phyloP scores from a whole-genome alignment of 2,113 vertebrate genomes.

The Cyprinodon tularosa region DNA sequence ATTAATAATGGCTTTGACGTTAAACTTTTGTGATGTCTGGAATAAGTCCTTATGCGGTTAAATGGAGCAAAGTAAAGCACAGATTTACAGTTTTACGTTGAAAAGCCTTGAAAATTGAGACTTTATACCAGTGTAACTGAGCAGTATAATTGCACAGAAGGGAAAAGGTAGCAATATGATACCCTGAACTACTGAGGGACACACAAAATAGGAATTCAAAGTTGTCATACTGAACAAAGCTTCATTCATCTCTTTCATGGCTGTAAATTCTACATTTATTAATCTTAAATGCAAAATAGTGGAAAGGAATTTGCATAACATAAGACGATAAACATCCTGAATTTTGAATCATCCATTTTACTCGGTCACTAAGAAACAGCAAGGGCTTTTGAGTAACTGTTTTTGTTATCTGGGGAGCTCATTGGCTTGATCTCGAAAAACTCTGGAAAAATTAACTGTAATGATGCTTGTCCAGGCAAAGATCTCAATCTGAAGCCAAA shows the following conservation, averaged over 20 bases:
- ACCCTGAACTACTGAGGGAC: constrained; percentile 59
- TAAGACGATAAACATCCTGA: constrained; percentile 26
- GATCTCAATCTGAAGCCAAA: constrained; percentile 45
- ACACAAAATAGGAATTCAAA: constrained; percentile 54
- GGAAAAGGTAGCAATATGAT: constrained; percentile 59
- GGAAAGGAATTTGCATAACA: constrained; percentile 26
- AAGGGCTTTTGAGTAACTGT: constrained; percentile 17
- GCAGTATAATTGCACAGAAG: constrained; percentile 67
- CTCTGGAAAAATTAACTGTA: constrained; percentile 71
- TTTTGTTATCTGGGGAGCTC: background rate
- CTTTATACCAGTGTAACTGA: constrained; percentile 62
- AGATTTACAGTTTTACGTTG: constrained; percentile 73
- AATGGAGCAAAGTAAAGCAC: constrained; percentile 58
- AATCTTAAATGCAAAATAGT: constrained; percentile 56
- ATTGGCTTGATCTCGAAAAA: constrained; percentile 41
- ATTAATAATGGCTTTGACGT: constrained; percentile 65
- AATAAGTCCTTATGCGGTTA: constrained; percentile 73
- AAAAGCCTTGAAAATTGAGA: constrained; percentile 70
- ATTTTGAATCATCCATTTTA: constrained; percentile 29
- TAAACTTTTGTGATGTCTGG: constrained; percentile 55
- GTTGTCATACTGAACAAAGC: constrained; percentile 50
- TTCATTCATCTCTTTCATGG: constrained; percentile 40
- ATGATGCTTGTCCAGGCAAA: constrained; percentile 69
- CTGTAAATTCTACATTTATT: constrained; percentile 33
- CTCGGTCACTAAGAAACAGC: constrained; percentile 38